These are phyloP conservation scores for Chlamydotis undulata DNA, from an alignment of 2,113 vertebrate species.

Conservation along the genomic window DNA sequence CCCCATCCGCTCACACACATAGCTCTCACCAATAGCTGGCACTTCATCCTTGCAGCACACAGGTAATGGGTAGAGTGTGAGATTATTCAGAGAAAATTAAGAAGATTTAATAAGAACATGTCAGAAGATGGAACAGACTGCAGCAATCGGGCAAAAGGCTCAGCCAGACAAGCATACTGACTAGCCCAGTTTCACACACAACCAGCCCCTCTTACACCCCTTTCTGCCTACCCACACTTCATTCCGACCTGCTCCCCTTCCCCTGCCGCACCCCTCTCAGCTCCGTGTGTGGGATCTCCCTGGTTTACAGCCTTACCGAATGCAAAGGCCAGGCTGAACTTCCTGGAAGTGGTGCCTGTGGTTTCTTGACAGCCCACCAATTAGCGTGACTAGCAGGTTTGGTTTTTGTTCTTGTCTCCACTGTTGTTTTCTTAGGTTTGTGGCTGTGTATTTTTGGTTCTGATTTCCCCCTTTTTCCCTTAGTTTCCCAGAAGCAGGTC, in stretches of 20 bases:
- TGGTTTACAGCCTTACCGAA: background rate
- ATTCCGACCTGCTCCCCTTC: no score
- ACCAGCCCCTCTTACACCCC: background rate
- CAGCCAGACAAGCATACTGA: background rate
- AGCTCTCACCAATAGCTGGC: background rate
- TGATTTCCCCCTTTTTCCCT: background rate
- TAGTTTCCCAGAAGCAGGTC: background rate
- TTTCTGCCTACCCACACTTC: background rate
- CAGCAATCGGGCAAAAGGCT: background rate
- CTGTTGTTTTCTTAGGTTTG: background rate
- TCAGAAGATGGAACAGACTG: background rate
- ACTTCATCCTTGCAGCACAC: background rate
- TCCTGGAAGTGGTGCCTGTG: background rate
- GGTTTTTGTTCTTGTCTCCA: background rate
- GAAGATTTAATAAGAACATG: background rate
- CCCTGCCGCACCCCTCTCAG: background rate
- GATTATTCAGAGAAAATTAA: background rate
- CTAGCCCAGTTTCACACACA: background rate
- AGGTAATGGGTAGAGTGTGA: rapidly evolving
- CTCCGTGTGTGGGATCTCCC: rapidly evolving
- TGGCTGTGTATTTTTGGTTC: background rate
- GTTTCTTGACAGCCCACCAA: background rate
- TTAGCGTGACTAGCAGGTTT: background rate
- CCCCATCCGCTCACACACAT: no score
- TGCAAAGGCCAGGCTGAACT: background rate